Conservation (phyloP, 2,113 vertebrate genomes). For the Chelonoidis abingdonii region DNA sequence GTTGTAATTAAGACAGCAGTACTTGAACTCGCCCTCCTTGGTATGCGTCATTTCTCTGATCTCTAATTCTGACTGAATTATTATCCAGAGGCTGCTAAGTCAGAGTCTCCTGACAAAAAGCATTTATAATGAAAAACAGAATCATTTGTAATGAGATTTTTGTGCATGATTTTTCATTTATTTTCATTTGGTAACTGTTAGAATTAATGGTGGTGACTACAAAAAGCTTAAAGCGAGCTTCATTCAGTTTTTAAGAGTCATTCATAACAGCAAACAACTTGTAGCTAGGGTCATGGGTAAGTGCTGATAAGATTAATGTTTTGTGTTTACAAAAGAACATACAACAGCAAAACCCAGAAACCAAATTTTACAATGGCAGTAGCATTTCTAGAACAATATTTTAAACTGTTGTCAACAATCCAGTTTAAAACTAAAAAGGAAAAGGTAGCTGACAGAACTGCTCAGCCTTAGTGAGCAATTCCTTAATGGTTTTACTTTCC, state of each 20-base stretch:
- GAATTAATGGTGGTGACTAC: background rate
- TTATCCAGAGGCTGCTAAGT: background rate
- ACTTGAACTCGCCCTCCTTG: background rate
- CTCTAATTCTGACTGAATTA: background rate
- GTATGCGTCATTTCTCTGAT: background rate
- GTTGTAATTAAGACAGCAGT: background rate
- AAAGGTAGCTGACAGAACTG: background rate
- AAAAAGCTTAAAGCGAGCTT: background rate
- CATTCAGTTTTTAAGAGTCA: background rate
- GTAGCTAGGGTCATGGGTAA: background rate
- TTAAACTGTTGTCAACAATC: slow-evolving; percentile 30
- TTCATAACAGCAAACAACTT: background rate
- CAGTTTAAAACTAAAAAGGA: slow-evolving; percentile 15
- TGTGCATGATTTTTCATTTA: background rate
- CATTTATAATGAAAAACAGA: background rate
- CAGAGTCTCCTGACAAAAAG: background rate
- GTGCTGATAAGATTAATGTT: background rate
- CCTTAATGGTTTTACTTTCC: slow-evolving; percentile 35
- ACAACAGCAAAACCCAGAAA: background rate
- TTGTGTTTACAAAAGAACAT: background rate
- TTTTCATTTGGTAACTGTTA: background rate
- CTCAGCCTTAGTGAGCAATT: slow-evolving; percentile 25
- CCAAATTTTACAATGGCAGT: background rate
- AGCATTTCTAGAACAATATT: slow-evolving; percentile 8
- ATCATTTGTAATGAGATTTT: background rate